Evolutionary conservation across 1,140 invertebrate genomes (phyloP), one percentile per base, ranked within the genome.

Genomic region (Spodoptera litura): DNA sequence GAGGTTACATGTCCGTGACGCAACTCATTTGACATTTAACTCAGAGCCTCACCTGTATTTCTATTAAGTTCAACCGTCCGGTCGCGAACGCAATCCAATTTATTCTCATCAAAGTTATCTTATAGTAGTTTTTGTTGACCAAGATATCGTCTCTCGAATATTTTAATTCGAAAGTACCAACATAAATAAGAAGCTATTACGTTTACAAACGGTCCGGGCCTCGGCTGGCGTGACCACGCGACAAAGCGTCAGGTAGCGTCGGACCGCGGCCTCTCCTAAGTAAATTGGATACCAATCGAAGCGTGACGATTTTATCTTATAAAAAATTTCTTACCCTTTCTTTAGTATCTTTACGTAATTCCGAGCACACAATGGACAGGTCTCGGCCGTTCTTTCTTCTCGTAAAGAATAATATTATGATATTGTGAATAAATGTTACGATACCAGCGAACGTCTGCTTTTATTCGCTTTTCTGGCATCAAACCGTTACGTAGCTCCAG

Each of bases 271-370:
- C 81, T 89, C 84, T 78, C 81, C 84, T 79, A 82, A 89, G 81
- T 93, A 94, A 94, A 94, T 94, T 94, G 91, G 90, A 92, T 91
- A 88, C 72, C 89, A 80, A 91, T 90, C 87, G 87, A 88, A 89
- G 84, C 91, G 87, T 92, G 91, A 93, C 90, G 85, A 84, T 90
- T 91, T 90, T 85, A 83, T 91, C 83, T 85, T 61, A 92, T 87
- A 91, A 93, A 94, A 93, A 93, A 91, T 86, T 68, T 83, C 74
- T 83, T 89, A 89, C 87, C 89, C 89, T 90, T 84, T 87, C 86
- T 91, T 89, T 87, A 78, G 88, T 88, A 87, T 84, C 83, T 90
- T 88, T 89, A 88, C 84, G 89, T 90, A 89, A 91, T 89, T 89
- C 81, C 87, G 78, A 86, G 70, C 80, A 85, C 81, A 93, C 89